Percentiles rank a stretch among this genome's conserved stretches.
Evolutionary conservation across 2,797 vertebrate genomes (phyloP).

Genomic region (Gadopsis bispinosus): DNA sequence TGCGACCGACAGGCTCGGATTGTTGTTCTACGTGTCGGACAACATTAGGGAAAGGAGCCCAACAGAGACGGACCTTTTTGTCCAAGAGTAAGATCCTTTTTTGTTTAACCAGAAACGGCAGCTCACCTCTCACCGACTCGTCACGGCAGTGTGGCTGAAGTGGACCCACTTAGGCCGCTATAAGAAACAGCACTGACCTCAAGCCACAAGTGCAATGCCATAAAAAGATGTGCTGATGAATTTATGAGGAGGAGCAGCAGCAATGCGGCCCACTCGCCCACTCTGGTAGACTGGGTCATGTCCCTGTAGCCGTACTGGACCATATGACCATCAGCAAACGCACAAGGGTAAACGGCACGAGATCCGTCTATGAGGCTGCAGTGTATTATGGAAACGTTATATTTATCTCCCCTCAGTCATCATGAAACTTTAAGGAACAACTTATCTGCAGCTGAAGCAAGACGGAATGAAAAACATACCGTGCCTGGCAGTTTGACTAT

Average conservation of each 20-base stretch:
- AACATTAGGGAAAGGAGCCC: no score
- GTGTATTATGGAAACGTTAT: neutral
- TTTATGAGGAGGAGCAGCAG: neutral
- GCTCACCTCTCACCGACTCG: neutral
- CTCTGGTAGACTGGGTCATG: neutral
- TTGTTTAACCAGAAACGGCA: no score
- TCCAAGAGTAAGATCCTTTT: no score
- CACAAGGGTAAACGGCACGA: neutral
- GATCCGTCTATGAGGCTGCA: neutral
- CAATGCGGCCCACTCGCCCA: neutral
- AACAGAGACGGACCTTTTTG: no score
- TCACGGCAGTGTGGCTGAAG: neutral
- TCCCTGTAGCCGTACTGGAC: neutral
- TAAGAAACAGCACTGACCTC: constrained; percentile 8
- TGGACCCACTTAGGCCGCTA: no score
- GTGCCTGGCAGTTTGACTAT: neutral
- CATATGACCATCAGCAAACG: neutral
- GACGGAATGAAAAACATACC: neutral
- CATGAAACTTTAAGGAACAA: neutral
- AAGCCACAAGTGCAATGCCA: neutral
- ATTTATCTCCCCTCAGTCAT: neutral
- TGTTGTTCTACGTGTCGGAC: no score
- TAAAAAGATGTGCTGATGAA: constrained; percentile 2
- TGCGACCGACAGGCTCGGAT: no score
- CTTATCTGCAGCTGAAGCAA: neutral